phyloP scores from a whole-genome alignment of 2,113 vertebrate genomes.

The Ailuropoda melanoleuca region DNA sequence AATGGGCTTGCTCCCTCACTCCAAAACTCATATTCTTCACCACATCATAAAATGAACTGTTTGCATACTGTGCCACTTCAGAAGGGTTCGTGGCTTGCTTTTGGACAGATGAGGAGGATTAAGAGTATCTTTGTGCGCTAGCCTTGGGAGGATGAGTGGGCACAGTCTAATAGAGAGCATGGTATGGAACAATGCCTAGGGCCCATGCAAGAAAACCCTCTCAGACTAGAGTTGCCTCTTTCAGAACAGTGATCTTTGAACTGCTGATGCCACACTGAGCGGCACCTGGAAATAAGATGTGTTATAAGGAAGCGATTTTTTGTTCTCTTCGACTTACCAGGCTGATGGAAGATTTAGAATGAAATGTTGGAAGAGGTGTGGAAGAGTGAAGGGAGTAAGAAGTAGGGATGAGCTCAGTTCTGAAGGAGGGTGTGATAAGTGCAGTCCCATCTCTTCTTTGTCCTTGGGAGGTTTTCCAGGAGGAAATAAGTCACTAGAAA shows the following conservation, averaged over 20 bases:
- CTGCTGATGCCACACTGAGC: neutral
- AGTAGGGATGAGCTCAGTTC: neutral
- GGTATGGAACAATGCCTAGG: neutral
- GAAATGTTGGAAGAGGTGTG: neutral
- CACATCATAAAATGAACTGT: neutral
- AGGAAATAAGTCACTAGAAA: conserved; percentile 5
- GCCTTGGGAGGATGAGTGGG: neutral
- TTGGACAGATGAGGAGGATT: neutral
- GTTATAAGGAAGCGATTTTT: neutral
- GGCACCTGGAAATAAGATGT: neutral
- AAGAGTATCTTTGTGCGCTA: neutral
- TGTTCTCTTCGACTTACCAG: neutral
- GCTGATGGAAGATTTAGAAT: neutral
- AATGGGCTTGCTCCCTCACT: neutral
- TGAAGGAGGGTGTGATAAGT: neutral
- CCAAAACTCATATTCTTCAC: neutral
- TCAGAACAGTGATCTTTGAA: neutral
- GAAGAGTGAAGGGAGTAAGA: neutral
- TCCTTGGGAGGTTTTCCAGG: neutral
- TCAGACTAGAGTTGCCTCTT: neutral
- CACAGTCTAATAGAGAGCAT: neutral
- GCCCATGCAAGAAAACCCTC: neutral
- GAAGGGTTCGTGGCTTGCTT: neutral
- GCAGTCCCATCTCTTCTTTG: neutral
- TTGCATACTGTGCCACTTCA: neutral